Conservation (phyloP, 1,140 invertebrate species). For the Matsumurasca onukii region DNA sequence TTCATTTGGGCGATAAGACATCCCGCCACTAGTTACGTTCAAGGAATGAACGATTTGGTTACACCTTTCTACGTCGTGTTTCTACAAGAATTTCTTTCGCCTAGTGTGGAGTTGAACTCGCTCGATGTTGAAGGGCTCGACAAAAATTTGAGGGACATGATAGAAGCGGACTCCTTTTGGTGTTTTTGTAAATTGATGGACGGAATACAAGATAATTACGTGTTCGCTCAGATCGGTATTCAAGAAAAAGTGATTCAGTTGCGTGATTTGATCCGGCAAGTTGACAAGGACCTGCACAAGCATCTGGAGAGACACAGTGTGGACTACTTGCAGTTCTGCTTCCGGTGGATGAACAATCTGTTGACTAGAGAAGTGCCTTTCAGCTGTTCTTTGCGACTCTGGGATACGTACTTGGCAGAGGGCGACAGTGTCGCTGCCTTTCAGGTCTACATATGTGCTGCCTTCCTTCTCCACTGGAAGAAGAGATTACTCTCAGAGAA, state of each 20-base stretch:
- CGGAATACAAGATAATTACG: constrained; percentile 99
- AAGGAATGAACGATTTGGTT: constrained; percentile 98
- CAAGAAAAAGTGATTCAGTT: constrained; percentile 88
- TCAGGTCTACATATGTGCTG: constrained; percentile 98
- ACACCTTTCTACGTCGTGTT: constrained; percentile 99
- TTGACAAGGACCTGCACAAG: constrained; percentile 87
- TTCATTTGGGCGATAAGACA: constrained; percentile 99
- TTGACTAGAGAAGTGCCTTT: constrained; percentile 96
- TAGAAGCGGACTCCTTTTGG: constrained; percentile 99
- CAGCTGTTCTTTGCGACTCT: constrained; percentile 93
- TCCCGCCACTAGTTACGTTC: constrained; percentile 98
- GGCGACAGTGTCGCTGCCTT: constrained; percentile 94
- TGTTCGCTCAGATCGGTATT: constrained; percentile 98
- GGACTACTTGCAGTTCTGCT: constrained; percentile 99
- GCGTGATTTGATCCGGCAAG: constrained; percentile 92
- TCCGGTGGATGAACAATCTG: constrained; percentile 99
- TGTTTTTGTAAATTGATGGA: constrained; percentile 97
- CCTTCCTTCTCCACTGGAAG: constrained; percentile 94
- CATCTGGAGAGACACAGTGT: constrained; percentile 93
- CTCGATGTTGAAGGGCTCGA: constrained; percentile 72
- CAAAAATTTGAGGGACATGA: constrained; percentile 74
- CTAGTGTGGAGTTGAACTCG: constrained; percentile 57
- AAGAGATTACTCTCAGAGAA: constrained; percentile 82
- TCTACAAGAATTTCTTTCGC: constrained; percentile 71
- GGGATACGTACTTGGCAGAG: constrained; percentile 99